Evolutionary conservation across 1,140 invertebrate species (phyloP).

Genomic region (Stegodyphus mimosarum): DNA sequence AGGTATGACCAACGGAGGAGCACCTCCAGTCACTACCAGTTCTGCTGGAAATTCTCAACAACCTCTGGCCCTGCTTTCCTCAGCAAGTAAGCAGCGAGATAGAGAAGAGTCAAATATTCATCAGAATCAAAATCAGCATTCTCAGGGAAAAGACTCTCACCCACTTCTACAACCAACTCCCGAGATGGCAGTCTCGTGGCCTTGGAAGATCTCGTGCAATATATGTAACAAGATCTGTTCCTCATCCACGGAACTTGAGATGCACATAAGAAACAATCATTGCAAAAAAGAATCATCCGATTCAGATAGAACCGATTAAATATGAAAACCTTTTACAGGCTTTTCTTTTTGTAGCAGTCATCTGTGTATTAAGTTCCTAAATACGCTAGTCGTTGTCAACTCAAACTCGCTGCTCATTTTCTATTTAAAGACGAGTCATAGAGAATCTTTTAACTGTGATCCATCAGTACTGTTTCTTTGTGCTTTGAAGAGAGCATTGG

Average conservation of each 20-base stretch:
- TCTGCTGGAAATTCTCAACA: conserved; percentile 68
- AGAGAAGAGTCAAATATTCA: not conserved
- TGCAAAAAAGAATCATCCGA: conserved; percentile 19
- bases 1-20: conserved; percentile 63
- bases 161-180: not conserved
- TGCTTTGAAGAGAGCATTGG: not conserved
- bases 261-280: conserved; percentile 65
- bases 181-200: conserved; percentile 57
- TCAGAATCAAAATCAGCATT: conserved; percentile 37
- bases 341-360: not conserved
- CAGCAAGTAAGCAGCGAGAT: not conserved
- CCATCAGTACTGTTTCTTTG: not conserved
- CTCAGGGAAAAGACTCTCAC: conserved; percentile 43
- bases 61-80: conserved; percentile 27
- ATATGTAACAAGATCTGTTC: conserved; percentile 68
- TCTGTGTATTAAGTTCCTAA: conserved; percentile 37
- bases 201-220: conserved; percentile 67
- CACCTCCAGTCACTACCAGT: conserved; percentile 49
- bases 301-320: conserved; percentile 20
- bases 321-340: not conserved
- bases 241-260: conserved; percentile 67
- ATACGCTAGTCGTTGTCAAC: conserved; percentile 23
- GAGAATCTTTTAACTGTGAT: not conserved
- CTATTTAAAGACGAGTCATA: not conserved
- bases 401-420: not conserved